Evolutionary conservation across 2,797 vertebrate species (phyloP), one percentile per base, ranked within the genome.

Genomic region (Syngnathus acus): DNA sequence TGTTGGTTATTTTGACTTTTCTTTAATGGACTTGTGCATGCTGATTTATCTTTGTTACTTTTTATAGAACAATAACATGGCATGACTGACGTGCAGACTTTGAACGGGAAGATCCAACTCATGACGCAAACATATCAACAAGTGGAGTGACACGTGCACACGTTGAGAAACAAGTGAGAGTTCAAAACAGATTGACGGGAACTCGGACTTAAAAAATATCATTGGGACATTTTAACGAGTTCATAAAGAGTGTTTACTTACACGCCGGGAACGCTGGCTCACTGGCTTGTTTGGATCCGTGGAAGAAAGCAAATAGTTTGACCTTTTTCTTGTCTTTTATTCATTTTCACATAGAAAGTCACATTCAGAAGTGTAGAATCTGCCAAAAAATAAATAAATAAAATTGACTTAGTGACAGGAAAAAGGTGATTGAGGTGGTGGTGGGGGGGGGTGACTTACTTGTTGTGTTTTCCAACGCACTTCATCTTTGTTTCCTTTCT

Each of bases 401-500:
- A 59, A 32, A 3, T 32, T 6, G 1, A 19, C 17, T 21, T 7
- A 51, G 50, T n/a, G 6, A n/a, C 21, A n/a, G n/a, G 50, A 51
- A 21, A 6, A 9, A n/a, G 50, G 9, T n/a, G 45, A 5, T 8
- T 32, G 32, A 32, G 32, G 32, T 32, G 32, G 50, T 8, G 19
- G n/a, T 2, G 9, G 50, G 16, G 2, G 17, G 17, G 17, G 8
- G 1, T 9, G 50, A 51, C 7, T 50, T 5, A 51, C 19, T 21
- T 51, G 50, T 9, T n/a, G 50, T 6, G 19, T 51, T n/a, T 51
- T 51, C n/a, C 8, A 9, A 0, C 7, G 50, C 17, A 51, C 50
- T 32, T 5, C 13, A 48, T 48, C 37, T 1, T 7, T 38, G 64
- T 78, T 39, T 62, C 72, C 54, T 75, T 79, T 71, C 67, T 79